Conservation (phyloP, 2,888 invertebrate species). For the Pterostichus madidus region DNA sequence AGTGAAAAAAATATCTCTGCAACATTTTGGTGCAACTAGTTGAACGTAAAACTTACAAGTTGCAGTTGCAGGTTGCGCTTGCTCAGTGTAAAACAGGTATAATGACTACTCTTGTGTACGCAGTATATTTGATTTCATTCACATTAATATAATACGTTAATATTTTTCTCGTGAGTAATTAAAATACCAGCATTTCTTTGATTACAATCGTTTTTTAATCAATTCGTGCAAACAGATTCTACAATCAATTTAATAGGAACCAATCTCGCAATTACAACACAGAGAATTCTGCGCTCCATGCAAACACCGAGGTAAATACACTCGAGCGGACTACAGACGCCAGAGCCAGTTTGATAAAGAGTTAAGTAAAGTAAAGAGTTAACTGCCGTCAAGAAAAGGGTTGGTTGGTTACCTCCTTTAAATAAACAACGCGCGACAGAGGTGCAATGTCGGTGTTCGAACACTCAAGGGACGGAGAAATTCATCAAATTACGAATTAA, state of each 20-base stretch:
- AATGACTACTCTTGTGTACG: too few species aligned
- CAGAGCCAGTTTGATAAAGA: too few species aligned
- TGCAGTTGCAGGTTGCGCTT: too few species aligned
- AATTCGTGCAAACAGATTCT: neutral
- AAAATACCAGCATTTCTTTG: slow-evolving; percentile 6
- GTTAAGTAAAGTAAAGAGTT: slow-evolving; percentile 4
- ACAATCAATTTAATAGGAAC: slow-evolving; percentile 8
- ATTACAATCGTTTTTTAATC: neutral
- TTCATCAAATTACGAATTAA: slow-evolving; percentile 40
- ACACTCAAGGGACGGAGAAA: slow-evolving; percentile 19
- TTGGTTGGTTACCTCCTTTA: slow-evolving; percentile 2
- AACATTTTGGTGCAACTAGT: too few species aligned
- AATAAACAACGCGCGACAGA: slow-evolving; percentile 2
- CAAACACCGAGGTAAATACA: neutral
- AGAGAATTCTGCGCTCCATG: slow-evolving; percentile 14
- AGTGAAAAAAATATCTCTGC: too few species aligned
- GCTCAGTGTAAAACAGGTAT: too few species aligned
- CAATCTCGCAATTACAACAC: slow-evolving; percentile 12
- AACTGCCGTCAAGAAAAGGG: neutral
- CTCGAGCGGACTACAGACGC: too few species aligned
- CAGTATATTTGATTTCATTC: too few species aligned
- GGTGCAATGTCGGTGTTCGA: neutral
- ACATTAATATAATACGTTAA: neutral
- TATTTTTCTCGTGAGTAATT: slow-evolving; percentile 7
- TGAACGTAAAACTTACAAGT: too few species aligned